Base-by-base conservation (phyloP, 2,888 invertebrate species). In the Hemithea aestivaria region DNA sequence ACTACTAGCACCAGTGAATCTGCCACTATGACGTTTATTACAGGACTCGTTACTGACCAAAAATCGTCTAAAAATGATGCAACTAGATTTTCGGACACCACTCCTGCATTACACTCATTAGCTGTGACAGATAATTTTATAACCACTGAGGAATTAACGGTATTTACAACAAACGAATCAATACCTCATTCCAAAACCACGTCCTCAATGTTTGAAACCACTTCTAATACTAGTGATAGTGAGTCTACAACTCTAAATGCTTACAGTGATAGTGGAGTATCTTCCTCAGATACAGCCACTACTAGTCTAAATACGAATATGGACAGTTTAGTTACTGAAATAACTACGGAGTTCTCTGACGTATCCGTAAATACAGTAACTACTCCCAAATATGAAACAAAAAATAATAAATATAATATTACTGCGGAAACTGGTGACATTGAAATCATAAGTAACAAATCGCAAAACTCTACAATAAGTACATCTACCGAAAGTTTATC, bases 401-500 rank as follows among this genome's bases (percentile, higher is more conserved):
- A 35, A 12, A 11, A 1, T 24, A 33, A 20, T 9, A 20, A 10
- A 12, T 27, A 4, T 16, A 16, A 28, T 12, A 22, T 1, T 29
- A 40, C 30, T 11, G 34, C 26, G 20, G 24, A 8, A 27, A 24
- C 21, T 12, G n/a, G 22, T 8, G 24, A 16, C 29, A 20, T 20
- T 1, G 28, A 33, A 27, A 31, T 2, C 1, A 16, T 30, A 12
- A 38, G 6, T 32, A 30, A 16, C 28, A 58, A 56, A 37, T 39
- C 35, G 24, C 48, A 48, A 30, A 55, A 62, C 27, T 56, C 51
- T 22, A 58, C 63, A 27, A 51, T 73, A 10, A 76, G 75, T 55
- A 82, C 79, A 20, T 77, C 78, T 38, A 76, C 77, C 25, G 79
- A 81, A 48, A 79, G 76, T 59, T 68, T 79, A 45, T 79, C 80